Conservation (phyloP, 2,113 vertebrate genomes). For the Opisthocomus hoazin region DNA sequence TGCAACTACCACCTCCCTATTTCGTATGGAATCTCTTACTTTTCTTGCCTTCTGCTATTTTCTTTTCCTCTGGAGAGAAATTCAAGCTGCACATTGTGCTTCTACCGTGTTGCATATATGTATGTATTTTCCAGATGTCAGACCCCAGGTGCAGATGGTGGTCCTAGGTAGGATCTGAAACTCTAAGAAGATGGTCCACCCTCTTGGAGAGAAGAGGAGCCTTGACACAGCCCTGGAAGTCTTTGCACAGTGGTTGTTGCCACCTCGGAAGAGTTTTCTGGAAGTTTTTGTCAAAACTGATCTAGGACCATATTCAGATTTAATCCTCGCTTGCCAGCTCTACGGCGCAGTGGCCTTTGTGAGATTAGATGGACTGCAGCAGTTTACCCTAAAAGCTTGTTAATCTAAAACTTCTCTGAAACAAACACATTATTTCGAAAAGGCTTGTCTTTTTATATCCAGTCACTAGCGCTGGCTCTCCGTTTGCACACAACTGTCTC, state of each 20-base stretch:
- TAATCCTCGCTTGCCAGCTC: neutral
- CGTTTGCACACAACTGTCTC: constrained; percentile 21
- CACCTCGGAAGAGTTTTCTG: neutral
- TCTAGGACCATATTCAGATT: neutral
- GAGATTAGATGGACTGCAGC: neutral
- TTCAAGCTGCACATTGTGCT: neutral
- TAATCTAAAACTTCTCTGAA: constrained; percentile 1
- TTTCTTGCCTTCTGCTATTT: neutral
- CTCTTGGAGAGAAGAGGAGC: neutral
- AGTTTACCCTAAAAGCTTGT: neutral
- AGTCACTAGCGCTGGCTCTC: neutral
- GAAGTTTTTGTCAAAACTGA: neutral
- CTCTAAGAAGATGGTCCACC: neutral
- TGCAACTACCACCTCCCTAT: neutral
- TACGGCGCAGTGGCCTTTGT: neutral
- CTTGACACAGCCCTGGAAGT: neutral
- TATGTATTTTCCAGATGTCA: neutral
- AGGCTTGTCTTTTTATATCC: constrained; percentile 29
- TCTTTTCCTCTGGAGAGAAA: neutral
- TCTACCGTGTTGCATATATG: neutral
- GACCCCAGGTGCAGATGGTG: neutral
- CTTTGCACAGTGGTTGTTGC: neutral
- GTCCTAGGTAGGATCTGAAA: neutral
- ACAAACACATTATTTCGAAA: neutral
- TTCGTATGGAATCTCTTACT: neutral